These are phyloP conservation scores for Caenorhabditis macrosperma DNA, from an alignment of 2,888 invertebrate genomes.

Conservation along the genomic window DNA sequence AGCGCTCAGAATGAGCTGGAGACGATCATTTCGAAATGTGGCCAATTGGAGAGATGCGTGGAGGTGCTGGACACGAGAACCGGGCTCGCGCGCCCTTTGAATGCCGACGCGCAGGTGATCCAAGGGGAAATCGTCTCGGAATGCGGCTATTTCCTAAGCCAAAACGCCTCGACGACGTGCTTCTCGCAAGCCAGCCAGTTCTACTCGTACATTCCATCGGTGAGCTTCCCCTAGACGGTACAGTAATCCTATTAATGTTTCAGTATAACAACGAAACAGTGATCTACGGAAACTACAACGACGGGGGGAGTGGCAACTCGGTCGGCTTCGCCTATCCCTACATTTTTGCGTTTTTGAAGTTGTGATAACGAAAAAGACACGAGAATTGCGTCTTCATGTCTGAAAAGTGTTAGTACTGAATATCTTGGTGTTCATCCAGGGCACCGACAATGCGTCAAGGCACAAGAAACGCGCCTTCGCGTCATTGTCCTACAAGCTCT, in stretches of 20 bases:
- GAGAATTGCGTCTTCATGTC: no score
- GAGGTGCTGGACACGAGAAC: neutral
- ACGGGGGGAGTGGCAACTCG: neutral
- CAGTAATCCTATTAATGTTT: neutral
- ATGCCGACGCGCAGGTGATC: neutral
- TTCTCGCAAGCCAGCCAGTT: neutral
- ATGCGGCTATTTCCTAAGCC: conserved; percentile 18
- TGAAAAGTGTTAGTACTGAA: no score
- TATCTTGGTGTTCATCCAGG: no score
- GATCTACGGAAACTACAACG: conserved; percentile 24
- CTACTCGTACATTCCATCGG: conserved; percentile 11
- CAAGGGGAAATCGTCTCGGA: neutral
- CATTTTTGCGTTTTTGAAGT: conserved; percentile 15
- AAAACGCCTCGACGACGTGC: neutral
- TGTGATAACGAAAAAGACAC: neutral
- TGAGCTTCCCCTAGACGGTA: no score
- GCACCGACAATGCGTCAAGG: no score
- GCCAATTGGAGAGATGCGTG: neutral
- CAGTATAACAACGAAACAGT: conserved; percentile 9
- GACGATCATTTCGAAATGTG: neutral
- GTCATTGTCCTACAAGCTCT: no score
- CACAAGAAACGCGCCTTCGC: no score
- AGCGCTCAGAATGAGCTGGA: neutral
- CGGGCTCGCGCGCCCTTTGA: conserved; percentile 7
- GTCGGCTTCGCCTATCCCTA: conserved; percentile 15